Evolutionary conservation across 1,140 invertebrate genomes (phyloP).

Genomic region (Aphaenogaster floridana): DNA sequence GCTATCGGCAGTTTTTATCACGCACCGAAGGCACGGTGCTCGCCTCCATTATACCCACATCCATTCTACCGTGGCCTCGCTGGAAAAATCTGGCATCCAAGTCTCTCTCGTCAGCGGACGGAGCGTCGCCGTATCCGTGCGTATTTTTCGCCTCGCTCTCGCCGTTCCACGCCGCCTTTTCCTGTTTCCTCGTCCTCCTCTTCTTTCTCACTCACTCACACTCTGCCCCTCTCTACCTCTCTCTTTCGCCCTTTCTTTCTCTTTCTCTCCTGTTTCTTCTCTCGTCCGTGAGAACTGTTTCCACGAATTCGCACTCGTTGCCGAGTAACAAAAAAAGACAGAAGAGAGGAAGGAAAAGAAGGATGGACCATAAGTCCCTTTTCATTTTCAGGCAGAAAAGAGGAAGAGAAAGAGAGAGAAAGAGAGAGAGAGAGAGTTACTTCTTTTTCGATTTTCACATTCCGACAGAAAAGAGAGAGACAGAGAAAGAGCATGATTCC

Average conservation of each 20-base stretch:
- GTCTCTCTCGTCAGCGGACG: slow-evolving; percentile 58
- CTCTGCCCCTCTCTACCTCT: slow-evolving; percentile 44
- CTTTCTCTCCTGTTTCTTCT: slow-evolving; percentile 26
- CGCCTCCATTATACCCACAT: slow-evolving; percentile 77
- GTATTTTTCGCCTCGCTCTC: slow-evolving; percentile 22
- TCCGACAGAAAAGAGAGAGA: background rate
- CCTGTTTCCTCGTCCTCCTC: slow-evolving; percentile 39
- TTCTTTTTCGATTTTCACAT: background rate
- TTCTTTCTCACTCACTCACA: background rate
- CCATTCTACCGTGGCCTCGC: slow-evolving; percentile 71
- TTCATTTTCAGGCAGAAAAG: background rate
- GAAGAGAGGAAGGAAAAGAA: background rate
- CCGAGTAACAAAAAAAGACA: background rate
- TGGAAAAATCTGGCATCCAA: slow-evolving; percentile 74
- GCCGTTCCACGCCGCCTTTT: slow-evolving; percentile 19
- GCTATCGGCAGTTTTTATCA: slow-evolving; percentile 76
- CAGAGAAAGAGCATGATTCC: background rate
- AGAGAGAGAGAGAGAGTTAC: background rate
- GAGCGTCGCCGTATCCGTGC: background rate
- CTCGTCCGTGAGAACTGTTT: background rate
- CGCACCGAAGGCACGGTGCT: slow-evolving; percentile 74
- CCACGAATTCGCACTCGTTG: background rate
- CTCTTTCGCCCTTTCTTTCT: slow-evolving; percentile 24
- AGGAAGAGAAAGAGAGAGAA: background rate
- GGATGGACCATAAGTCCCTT: background rate